Percentiles rank a stretch among this genome's conserved stretches.
Conservation (phyloP, 2,113 vertebrate genomes). For the Nematolebias whitei region DNA sequence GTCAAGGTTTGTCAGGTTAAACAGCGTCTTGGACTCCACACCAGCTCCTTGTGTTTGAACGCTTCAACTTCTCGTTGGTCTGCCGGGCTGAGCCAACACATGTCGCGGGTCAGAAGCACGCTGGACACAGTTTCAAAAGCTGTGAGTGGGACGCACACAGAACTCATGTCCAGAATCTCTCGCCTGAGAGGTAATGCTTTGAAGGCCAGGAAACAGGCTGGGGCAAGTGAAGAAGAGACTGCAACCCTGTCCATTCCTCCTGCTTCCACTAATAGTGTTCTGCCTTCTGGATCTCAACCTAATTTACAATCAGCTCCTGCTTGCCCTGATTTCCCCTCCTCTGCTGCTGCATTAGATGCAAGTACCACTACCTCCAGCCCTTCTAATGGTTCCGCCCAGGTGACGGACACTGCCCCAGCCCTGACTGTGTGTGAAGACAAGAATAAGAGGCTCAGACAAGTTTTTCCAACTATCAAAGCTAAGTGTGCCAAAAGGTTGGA, state of each 20-base stretch:
- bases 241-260: constrained; percentile 7
- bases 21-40: constrained; percentile 72
- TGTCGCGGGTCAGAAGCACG: constrained; percentile 91
- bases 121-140: constrained; percentile 91
- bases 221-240: constrained; percentile 63
- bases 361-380: constrained; percentile 38
- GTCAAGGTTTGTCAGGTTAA: constrained; percentile 63
- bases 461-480: constrained; percentile 42
- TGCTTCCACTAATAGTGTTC: background rate
- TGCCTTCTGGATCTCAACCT: constrained; percentile 29
- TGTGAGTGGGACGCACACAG: constrained; percentile 87
- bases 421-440: constrained; percentile 28
- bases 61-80: constrained; percentile 85
- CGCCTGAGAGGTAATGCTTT: constrained; percentile 81
- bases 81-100: constrained; percentile 81
- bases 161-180: constrained; percentile 87
- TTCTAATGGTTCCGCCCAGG: constrained; percentile 19
- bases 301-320: constrained; percentile 4
- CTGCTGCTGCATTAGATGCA: constrained; percentile 26
- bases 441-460: constrained; percentile 65
- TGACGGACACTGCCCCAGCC: background rate
- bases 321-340: constrained; percentile 4
- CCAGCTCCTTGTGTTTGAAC: constrained; percentile 80
- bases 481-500: constrained; percentile 40
- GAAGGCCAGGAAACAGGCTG: constrained; percentile 70